These are phyloP conservation scores for Myotis myotis DNA, from an alignment of 2,797 vertebrate genomes.

Conservation along the genomic window DNA sequence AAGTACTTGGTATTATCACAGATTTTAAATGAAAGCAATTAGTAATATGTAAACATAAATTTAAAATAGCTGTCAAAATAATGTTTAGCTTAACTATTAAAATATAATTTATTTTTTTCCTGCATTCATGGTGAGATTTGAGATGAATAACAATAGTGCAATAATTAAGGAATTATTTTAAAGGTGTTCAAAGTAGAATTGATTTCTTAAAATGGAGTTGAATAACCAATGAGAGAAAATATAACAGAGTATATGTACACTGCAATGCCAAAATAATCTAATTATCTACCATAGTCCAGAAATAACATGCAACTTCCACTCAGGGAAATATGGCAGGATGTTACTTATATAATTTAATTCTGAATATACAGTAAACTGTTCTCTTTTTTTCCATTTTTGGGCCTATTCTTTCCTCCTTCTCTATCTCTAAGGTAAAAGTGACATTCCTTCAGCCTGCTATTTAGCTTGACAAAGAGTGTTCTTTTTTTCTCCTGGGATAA, in stretches of 20 bases:
- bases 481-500: conserved; percentile 45
- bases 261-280: conserved; percentile 79
- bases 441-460: conserved; percentile 28
- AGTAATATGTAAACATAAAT: conserved; percentile 45
- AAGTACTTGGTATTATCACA: conserved; percentile 26
- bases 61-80: conserved; percentile 55
- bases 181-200: background rate
- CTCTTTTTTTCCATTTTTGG: conserved; percentile 59
- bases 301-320: conserved; percentile 83
- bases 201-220: conserved; percentile 10
- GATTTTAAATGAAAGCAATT: conserved; percentile 50
- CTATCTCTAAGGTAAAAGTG: conserved; percentile 54
- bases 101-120: background rate
- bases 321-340: conserved; percentile 76
- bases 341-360: conserved; percentile 84
- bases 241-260: conserved; percentile 72
- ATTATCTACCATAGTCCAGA: conserved; percentile 80
- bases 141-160: background rate
- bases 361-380: conserved; percentile 77
- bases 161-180: conserved; percentile 30
- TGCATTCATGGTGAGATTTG: background rate
- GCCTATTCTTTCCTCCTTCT: conserved; percentile 23
- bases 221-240: conserved; percentile 69
- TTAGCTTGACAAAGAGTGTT: conserved; percentile 41
- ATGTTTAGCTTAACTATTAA: conserved; percentile 34